Evolutionary conservation across 2,113 vertebrate genomes (phyloP).

Genomic region (Lepisosteus osseus): DNA sequence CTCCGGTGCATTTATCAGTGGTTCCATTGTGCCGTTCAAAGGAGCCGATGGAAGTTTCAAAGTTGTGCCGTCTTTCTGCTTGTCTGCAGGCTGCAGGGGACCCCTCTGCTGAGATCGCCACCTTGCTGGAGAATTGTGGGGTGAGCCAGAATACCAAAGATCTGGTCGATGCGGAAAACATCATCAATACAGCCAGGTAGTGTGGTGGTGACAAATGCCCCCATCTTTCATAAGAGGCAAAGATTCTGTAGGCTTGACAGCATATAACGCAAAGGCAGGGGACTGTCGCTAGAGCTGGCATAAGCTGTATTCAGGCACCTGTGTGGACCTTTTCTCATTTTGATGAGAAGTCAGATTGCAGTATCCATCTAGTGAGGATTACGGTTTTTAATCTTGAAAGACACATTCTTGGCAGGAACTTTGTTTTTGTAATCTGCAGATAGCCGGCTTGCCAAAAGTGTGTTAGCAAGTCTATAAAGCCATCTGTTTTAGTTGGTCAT

Average conservation of each 20-base stretch:
- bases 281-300: not conserved
- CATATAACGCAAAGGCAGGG: not conserved
- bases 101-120: conserved; percentile 20
- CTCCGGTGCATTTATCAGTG: too few species aligned
- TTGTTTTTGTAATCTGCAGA: too few species aligned
- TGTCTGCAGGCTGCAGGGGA: conserved; percentile 45
- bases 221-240: not conserved
- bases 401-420: too few species aligned
- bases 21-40: too few species aligned
- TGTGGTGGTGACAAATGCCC: not conserved
- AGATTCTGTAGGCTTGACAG: too few species aligned
- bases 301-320: not conserved
- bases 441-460: too few species aligned
- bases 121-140: conserved; percentile 64
- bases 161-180: conserved; percentile 66
- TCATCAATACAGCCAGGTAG: conserved; percentile 74
- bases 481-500: too few species aligned
- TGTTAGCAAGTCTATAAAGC: too few species aligned
- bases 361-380: too few species aligned
- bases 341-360: not conserved
- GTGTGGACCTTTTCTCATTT: too few species aligned
- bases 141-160: conserved; percentile 70
- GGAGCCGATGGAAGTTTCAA: too few species aligned
- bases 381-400: too few species aligned
- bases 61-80: not conserved